Conservation (phyloP, 1,140 invertebrate species). For the Vollenhovia emeryi region DNA sequence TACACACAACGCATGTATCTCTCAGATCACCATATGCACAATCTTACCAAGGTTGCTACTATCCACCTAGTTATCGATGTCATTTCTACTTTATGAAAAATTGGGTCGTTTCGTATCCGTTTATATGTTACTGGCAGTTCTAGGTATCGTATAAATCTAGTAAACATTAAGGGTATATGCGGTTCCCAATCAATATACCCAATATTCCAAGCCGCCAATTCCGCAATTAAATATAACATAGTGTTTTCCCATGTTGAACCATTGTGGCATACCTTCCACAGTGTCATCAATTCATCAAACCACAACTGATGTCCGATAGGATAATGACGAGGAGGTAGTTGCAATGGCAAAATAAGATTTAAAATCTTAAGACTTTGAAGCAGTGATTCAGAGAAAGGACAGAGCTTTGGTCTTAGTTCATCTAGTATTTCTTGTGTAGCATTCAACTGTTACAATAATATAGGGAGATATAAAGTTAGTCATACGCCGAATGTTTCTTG, state of each 20-base stretch:
- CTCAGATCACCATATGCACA: too few species aligned
- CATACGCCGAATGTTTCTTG: not conserved
- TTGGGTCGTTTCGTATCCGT: conserved; percentile 80
- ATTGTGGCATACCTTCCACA: conserved; percentile 92
- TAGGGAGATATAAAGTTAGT: conserved; percentile 55
- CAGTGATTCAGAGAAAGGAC: too few species aligned
- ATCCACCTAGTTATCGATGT: conserved; percentile 86
- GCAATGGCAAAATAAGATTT: conserved; percentile 92
- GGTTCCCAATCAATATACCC: conserved; percentile 96
- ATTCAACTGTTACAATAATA: conserved; percentile 75
- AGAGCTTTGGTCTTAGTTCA: conserved; percentile 91
- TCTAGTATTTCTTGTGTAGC: conserved; percentile 96
- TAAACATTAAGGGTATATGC: conserved; percentile 93
- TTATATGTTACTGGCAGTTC: conserved; percentile 93
- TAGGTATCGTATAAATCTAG: conserved; percentile 91
- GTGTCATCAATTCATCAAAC: conserved; percentile 93
- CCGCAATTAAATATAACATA: conserved; percentile 90
- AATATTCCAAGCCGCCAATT: conserved; percentile 90
- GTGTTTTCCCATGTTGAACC: conserved; percentile 89
- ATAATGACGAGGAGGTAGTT: conserved; percentile 88
- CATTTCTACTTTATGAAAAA: conserved; percentile 86
- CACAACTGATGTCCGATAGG: conserved; percentile 90
- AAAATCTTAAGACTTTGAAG: conserved; percentile 89
- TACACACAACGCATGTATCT: too few species aligned
- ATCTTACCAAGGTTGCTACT: conserved; percentile 75